Conservation (phyloP, 2,888 invertebrate genomes). For the Polydrusus tereticollis region DNA sequence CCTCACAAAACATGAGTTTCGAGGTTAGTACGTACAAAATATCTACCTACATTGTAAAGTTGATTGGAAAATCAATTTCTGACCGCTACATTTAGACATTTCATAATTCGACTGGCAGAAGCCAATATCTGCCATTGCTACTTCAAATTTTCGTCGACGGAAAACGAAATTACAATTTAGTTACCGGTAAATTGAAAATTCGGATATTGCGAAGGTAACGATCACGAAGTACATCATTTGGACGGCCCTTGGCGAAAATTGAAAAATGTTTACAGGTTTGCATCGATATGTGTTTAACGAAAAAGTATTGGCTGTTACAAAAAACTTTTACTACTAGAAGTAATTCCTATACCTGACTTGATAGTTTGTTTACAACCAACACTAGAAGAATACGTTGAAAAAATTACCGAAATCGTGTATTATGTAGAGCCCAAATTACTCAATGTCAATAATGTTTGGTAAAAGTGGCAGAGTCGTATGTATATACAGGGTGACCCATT, state of each 20-base stretch:
- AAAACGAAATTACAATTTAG: constrained; percentile 37
- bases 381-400: too few relatives aligned
- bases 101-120: constrained; percentile 3
- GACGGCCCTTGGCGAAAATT: constrained; percentile 15
- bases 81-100: background rate
- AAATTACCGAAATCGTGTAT: too few relatives aligned
- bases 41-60: background rate
- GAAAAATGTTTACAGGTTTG: constrained; percentile 25
- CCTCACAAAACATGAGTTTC: too few relatives aligned
- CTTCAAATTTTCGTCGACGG: constrained; percentile 7
- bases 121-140: constrained; percentile 6
- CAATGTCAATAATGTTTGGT: too few relatives aligned
- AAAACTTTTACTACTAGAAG: too few relatives aligned
- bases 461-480: too few relatives aligned
- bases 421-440: too few relatives aligned
- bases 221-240: constrained; percentile 17
- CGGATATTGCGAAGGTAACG: constrained; percentile 35
- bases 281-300: background rate
- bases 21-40: background rate
- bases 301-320: background rate
- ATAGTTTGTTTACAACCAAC: too few relatives aligned
- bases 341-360: too few relatives aligned
- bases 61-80: constrained; percentile 8
- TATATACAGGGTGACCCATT: too few relatives aligned
- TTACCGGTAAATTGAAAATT: constrained; percentile 39